These are phyloP conservation scores for Dallia pectoralis DNA, from an alignment of 2,797 vertebrate genomes.

Conservation along the genomic window DNA sequence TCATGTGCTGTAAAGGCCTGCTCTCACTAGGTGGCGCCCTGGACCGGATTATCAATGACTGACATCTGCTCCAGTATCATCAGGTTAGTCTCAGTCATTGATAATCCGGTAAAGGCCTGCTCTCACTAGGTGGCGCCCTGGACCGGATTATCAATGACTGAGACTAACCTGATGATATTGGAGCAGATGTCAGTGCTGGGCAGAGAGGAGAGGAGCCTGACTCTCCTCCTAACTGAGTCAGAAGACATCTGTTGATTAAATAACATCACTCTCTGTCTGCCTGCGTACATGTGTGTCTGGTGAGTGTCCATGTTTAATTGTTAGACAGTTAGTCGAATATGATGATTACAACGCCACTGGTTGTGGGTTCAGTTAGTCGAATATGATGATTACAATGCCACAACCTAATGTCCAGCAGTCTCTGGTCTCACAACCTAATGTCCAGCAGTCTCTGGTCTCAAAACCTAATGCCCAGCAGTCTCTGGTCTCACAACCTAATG, in stretches of 20 bases:
- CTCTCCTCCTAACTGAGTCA: slow-evolving; percentile 51
- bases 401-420: too few relatives aligned
- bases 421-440: too few relatives aligned
- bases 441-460: too few relatives aligned
- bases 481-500: too few relatives aligned
- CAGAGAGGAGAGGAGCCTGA: slow-evolving; percentile 23
- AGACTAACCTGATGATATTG: background rate
- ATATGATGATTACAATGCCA: too few relatives aligned
- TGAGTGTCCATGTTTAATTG: too few relatives aligned
- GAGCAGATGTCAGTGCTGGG: slow-evolving; percentile 15
- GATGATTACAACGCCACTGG: too few relatives aligned
- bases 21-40: slow-evolving; percentile 43
- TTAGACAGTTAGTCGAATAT: too few relatives aligned
- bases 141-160: background rate
- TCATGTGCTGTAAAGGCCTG: background rate
- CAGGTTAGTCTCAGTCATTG: too few relatives aligned
- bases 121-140: slow-evolving; percentile 43
- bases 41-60: background rate
- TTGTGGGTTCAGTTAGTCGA: too few relatives aligned
- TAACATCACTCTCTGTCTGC: slow-evolving; percentile 34
- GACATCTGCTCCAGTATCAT: too few relatives aligned
- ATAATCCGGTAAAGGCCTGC: background rate
- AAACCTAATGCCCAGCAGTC: too few relatives aligned
- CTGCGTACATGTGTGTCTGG: background rate
- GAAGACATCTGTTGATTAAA: slow-evolving; percentile 64